Conservation (phyloP, 2,888 invertebrate genomes). For the Meta bourneti region DNA sequence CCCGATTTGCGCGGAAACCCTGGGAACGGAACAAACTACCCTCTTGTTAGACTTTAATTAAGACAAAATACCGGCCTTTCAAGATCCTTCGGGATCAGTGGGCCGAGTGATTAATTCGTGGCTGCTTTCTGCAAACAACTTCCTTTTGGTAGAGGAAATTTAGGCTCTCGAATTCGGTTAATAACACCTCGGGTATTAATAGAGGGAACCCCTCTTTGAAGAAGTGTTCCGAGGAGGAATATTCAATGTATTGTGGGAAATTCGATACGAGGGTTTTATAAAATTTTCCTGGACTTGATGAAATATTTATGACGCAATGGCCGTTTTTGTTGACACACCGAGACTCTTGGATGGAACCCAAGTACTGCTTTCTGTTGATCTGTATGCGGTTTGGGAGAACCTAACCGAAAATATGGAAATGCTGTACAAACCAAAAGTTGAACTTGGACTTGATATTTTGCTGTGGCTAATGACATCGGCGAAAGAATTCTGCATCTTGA, state of each 20-base stretch:
- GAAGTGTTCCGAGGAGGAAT: background rate
- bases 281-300: slow-evolving; percentile 4
- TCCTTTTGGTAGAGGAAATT: slow-evolving; percentile 48
- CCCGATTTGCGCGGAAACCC: slow-evolving; percentile 21
- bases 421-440: background rate
- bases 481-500: too few relatives aligned
- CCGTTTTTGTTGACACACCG: background rate
- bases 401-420: background rate
- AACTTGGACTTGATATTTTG: background rate
- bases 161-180: slow-evolving; percentile 7
- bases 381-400: background rate
- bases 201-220: background rate
- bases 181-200: slow-evolving; percentile 33
- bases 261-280: background rate
- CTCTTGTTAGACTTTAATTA: slow-evolving; percentile 69
- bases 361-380: slow-evolving; percentile 16
- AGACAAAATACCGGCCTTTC: slow-evolving; percentile 62
- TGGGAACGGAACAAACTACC: slow-evolving; percentile 44
- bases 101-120: slow-evolving; percentile 69
- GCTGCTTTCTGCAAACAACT: slow-evolving; percentile 63
- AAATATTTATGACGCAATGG: slow-evolving; percentile 17
- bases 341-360: background rate
- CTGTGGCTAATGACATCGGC: background rate
- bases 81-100: slow-evolving; percentile 66
- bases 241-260: background rate